Evolutionary conservation across 1,140 invertebrate genomes (phyloP), one percentile per base, ranked within the genome.

Genomic region (Leptopilina boulardi): DNA sequence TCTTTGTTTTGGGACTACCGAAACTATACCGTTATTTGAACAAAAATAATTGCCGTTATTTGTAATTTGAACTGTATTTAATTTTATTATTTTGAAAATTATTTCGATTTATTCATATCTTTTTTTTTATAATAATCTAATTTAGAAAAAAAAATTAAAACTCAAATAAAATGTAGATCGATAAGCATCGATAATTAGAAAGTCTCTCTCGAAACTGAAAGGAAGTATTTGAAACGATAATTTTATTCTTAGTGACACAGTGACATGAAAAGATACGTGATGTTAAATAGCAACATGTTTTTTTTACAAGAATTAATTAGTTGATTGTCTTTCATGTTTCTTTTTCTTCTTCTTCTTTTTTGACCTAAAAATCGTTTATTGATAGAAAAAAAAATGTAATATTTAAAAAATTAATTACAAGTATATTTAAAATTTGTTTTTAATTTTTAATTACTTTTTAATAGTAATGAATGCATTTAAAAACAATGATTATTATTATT

Each of bases 281-380:
- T 71, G 8, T 71, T 15, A 70, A 30, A 19, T n/a, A 26, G 13
- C 34, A 21, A 73, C 38, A 73, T 13, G 8, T n/a, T 15, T 10
- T 26, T 44, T 66, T 66, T 66, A 15, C 23, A 30, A 11, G 15
- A 66, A 15, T 71, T 70, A 75, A 76, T 73, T 44, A 73, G 34
- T 21, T 73, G 41, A 71, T 41, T 11, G n/a, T 78, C 44, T 38
- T 4, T 38, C 34, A 9, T 38, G 8, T 38, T 38, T 38, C 34
- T 38, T 2, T 38, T 38, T 38, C 9, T 38, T 9, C 34, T 38
- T n/a, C n/a, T n/a, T n/a, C n/a, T n/a, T 21, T 54, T 54, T 15
- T 15, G 10, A 66, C 15, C 13, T 18, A 3, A 51, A 18, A 51
- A 44, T 15, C 42, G 34, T 38, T 9, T 38, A 38, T 38, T 38